Evolutionary conservation across 2,113 vertebrate species (phyloP).

Genomic region (Tenrec ecaudatus): DNA sequence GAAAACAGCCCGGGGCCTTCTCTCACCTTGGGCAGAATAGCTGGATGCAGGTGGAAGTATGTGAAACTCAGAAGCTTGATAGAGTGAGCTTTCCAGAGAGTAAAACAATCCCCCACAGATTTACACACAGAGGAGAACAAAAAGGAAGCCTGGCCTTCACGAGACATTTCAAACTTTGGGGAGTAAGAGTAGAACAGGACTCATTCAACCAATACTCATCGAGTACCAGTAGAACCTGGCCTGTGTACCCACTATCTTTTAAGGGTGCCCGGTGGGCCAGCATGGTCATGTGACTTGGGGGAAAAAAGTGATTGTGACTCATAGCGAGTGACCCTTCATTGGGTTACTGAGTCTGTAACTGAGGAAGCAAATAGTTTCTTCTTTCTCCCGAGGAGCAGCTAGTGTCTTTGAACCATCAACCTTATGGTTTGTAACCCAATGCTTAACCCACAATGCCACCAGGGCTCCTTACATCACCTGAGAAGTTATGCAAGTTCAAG

Average conservation of each 20-base stretch:
- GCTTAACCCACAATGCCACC: too few relatives aligned
- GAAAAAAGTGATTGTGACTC: too few relatives aligned
- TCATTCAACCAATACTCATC: background rate
- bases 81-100: background rate
- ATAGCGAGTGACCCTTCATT: too few relatives aligned
- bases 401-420: too few relatives aligned
- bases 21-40: background rate
- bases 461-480: background rate
- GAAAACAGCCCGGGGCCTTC: background rate
- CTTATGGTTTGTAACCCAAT: too few relatives aligned
- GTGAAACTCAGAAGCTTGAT: background rate
- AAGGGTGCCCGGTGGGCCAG: background rate
- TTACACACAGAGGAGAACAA: constrained; percentile 3
- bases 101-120: background rate
- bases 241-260: background rate
- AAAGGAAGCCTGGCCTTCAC: background rate
- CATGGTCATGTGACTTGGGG: background rate
- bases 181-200: background rate
- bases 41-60: background rate
- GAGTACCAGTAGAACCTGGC: background rate
- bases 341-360: too few relatives aligned
- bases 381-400: too few relatives aligned
- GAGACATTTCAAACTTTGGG: background rate
- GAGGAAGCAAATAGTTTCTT: too few relatives aligned
- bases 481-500: background rate